Percentiles rank a stretch among this genome's conserved stretches.
phyloP scores from a whole-genome alignment of 2,113 vertebrate species.

The Cairina moschata region DNA sequence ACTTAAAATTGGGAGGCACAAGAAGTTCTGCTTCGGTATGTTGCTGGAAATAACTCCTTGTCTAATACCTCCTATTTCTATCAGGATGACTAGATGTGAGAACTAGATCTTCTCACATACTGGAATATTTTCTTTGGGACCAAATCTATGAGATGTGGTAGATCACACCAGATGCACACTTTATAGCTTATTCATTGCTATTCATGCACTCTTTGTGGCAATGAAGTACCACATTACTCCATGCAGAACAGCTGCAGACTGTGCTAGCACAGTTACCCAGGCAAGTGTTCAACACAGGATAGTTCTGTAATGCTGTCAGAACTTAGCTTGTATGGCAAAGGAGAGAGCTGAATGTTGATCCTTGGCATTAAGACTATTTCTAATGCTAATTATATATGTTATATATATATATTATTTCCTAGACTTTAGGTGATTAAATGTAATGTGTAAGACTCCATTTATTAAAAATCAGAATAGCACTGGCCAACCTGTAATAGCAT shows the following conservation, averaged over 20 bases:
- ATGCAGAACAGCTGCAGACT: neutral
- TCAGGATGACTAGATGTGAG: neutral
- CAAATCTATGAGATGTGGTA: neutral
- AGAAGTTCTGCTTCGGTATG: neutral
- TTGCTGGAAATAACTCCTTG: neutral
- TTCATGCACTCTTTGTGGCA: neutral
- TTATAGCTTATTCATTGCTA: neutral
- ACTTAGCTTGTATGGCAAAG: neutral
- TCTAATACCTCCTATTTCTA: neutral
- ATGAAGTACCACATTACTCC: neutral
- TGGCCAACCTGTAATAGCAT: neutral
- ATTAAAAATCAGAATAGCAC: neutral
- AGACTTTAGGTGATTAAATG: neutral
- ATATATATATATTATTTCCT: neutral
- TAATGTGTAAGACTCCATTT: neutral
- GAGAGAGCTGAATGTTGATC: neutral
- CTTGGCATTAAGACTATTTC: neutral
- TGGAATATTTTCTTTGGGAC: neutral
- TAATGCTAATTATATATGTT: neutral
- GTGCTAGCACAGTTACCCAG: neutral
- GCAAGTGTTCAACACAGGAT: neutral
- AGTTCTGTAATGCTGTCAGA: neutral
- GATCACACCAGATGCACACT: neutral
- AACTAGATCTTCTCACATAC: neutral
- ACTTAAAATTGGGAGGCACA: neutral